Conservation (phyloP, 2,113 vertebrate genomes). For the Stegastes partitus region DNA sequence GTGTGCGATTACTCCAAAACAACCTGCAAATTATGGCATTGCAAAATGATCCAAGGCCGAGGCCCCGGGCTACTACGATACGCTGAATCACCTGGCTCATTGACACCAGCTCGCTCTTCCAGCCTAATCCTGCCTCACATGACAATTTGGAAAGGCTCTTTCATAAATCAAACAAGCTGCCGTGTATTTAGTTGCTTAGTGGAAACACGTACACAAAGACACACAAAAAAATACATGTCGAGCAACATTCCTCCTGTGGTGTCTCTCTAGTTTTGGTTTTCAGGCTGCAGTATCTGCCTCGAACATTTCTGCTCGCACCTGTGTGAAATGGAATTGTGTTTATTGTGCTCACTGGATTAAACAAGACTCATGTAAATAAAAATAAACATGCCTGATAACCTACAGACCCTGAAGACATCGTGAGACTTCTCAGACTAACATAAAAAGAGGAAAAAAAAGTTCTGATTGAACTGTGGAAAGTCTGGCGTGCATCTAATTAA, state of each 20-base stretch:
- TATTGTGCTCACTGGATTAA: not conserved
- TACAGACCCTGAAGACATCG: no score
- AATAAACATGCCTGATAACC: not conserved
- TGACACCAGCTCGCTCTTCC: not conserved
- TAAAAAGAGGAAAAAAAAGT: not conserved
- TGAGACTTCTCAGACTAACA: not conserved
- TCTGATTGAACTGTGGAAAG: not conserved
- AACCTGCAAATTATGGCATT: constrained; percentile 10
- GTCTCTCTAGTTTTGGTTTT: not conserved
- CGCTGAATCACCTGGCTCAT: constrained; percentile 15
- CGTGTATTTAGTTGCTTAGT: not conserved
- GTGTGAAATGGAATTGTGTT: not conserved
- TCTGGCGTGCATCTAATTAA: not conserved
- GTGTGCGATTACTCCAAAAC: not conserved
- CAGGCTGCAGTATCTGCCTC: not conserved
- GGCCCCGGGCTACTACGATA: not conserved
- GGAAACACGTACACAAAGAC: not conserved
- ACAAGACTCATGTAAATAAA: not conserved
- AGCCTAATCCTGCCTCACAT: constrained; percentile 5
- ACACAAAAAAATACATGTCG: not conserved
- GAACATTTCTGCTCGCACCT: not conserved
- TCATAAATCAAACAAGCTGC: constrained; percentile 9
- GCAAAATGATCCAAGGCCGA: not conserved
- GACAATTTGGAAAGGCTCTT: not conserved
- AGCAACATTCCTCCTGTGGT: not conserved